phyloP scores from a whole-genome alignment of 2,797 vertebrate genomes.

The Meda fulgida region DNA sequence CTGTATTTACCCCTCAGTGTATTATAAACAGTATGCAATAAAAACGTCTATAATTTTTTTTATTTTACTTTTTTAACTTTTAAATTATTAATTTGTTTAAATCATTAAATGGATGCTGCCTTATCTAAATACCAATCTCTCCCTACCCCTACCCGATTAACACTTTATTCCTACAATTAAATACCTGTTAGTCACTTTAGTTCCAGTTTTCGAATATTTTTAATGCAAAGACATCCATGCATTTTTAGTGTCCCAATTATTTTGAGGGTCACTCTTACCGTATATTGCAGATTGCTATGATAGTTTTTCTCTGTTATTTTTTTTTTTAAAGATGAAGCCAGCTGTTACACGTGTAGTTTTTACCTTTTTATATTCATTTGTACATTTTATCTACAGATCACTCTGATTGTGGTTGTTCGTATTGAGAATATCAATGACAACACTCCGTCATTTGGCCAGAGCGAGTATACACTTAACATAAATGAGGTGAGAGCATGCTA shows the following conservation, averaged over 20 bases:
- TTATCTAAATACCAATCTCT: not conserved
- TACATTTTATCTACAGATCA: constrained; percentile 65
- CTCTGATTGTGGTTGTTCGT: constrained; percentile 73
- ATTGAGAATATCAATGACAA: constrained; percentile 82
- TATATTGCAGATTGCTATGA: not conserved
- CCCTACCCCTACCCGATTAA: not conserved
- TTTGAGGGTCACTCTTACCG: not conserved
- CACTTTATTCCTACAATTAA: not conserved
- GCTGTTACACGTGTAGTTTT: not conserved
- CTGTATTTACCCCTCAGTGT: not conserved
- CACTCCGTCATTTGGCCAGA: constrained; percentile 76
- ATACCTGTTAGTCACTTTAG: not conserved
- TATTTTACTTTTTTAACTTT: too few species aligned
- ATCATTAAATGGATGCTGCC: not conserved
- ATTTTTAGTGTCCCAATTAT: not conserved
- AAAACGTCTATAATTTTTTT: too few species aligned
- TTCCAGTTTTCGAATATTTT: not conserved
- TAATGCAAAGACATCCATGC: not conserved
- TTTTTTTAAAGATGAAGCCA: not conserved
- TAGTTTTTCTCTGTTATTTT: not conserved
- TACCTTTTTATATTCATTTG: not conserved
- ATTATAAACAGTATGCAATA: not conserved
- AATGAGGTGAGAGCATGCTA: constrained; percentile 74
- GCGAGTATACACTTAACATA: constrained; percentile 73
- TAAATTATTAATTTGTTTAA: not conserved